Conservation (phyloP, 2,888 invertebrate genomes). For the Stomorhina lunata region DNA sequence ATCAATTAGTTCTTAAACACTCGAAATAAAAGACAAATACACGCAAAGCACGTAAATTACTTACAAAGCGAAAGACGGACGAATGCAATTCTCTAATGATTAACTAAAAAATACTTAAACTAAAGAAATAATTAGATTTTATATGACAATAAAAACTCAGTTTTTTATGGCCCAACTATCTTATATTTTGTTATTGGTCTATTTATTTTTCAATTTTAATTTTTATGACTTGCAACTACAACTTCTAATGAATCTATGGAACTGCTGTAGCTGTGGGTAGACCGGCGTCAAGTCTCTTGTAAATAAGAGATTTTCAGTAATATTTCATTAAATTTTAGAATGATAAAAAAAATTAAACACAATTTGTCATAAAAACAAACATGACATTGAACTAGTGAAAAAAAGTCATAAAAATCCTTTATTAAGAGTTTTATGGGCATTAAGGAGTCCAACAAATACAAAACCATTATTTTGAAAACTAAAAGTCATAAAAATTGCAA, state of each 20-base stretch:
- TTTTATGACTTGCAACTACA: conserved; percentile 39
- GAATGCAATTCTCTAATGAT: not conserved
- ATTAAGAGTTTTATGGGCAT: not conserved
- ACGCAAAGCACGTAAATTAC: conserved; percentile 13
- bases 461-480: not conserved
- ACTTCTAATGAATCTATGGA: conserved; percentile 19
- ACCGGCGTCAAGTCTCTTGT: conserved; percentile 28
- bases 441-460: not conserved
- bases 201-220: conserved; percentile 11
- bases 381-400: not conserved
- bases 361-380: not conserved
- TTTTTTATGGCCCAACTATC: conserved; percentile 7
- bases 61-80: not conserved
- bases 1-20: conserved; percentile 72
- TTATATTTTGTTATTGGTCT: too few relatives aligned
- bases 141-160: conserved; percentile 19
- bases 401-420: conserved; percentile 14
- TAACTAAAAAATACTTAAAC: not conserved
- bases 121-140: conserved; percentile 36
- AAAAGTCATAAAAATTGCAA: not conserved
- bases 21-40: not conserved
- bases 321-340: not conserved
- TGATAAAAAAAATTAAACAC: not conserved
- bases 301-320: not conserved
- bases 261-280: conserved; percentile 44